Evolutionary conservation across 2,888 invertebrate genomes (phyloP), one percentile per base, ranked within the genome.

Genomic region (Smittia sp.): DNA sequence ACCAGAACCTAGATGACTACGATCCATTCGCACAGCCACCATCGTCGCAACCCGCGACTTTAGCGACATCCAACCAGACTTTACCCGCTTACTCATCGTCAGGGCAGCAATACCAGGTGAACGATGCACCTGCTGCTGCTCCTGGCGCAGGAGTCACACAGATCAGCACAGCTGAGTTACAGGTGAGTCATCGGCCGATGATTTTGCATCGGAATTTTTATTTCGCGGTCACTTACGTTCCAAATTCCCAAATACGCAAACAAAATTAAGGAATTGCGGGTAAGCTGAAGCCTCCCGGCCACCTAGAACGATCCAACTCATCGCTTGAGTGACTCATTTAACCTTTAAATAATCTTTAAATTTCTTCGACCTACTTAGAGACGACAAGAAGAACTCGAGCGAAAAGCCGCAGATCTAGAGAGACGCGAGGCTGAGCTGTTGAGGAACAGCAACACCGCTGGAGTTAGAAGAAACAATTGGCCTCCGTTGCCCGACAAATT

Each of bases 401-500:
- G 92, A 75, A 96, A 96, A 84, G 94, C 95, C 58, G 92, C 92
- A 77, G 95, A 96, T 81, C 81, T 96, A 75, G 91, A 93, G 74
- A 86, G 93, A 77, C 88, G 94, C 78, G 96, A 96, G 81, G 94
- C 96, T 77, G 94, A 95, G 82, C 41, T 73, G 2, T 85, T 96
- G 76, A 83, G 88, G 46, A 75, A 75, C 7, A 84, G 83, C 0
- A 80, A 81, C 46, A 82, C 84, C 70, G 83, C 82, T 75, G 87
- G 89, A 46, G 88, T 88, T 4, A 83, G 94, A 77, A 87, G 92
- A 77, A 98, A 99, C 82, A 99, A 99, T 84, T 99, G 98, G 97
- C 99, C 99, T 1, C 99, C 99, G 0, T 83, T 99, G 76, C 98
- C 99, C 0, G 89, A 91, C 73, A 91, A 91, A 79, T 94, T 93